Conservation (phyloP, 2,888 invertebrate genomes). For the Drosophila gaucha region DNA sequence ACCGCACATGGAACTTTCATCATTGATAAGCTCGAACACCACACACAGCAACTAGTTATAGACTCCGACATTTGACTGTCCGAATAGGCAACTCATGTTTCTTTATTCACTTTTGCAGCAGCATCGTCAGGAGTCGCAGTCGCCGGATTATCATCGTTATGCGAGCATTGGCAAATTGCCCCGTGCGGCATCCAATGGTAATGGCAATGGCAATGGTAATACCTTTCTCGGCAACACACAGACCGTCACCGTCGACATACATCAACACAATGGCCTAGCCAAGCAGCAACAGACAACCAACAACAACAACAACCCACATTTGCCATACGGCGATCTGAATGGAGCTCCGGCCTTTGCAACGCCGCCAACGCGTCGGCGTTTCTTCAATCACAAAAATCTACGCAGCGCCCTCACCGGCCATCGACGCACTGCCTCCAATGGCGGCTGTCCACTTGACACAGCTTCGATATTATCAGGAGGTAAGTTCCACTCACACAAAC, state of each 20-base stretch:
- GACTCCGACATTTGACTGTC: conserved; percentile 10
- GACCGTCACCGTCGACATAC: conserved; percentile 69
- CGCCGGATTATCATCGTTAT: conserved; percentile 84
- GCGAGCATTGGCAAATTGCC: conserved; percentile 82
- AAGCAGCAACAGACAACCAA: conserved; percentile 49
- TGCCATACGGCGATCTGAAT: conserved; percentile 81
- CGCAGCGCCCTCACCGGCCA: conserved; percentile 89
- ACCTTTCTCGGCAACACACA: conserved; percentile 60
- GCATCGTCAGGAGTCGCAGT: conserved; percentile 84
- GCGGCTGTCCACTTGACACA: conserved; percentile 84
- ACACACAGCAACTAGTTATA: not conserved
- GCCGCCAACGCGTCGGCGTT: conserved; percentile 91
- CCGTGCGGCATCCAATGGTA: conserved; percentile 65
- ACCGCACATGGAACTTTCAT: conserved; percentile 75
- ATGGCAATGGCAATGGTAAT: conserved; percentile 51
- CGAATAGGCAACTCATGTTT: conserved; percentile 28
- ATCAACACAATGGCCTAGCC: conserved; percentile 50
- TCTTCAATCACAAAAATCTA: conserved; percentile 92
- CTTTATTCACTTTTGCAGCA: conserved; percentile 67
- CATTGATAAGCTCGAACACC: conserved; percentile 69
- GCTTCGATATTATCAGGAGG: conserved; percentile 82
- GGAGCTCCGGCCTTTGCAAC: conserved; percentile 91
- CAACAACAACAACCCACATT: conserved; percentile 54
- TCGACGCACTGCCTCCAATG: conserved; percentile 83
- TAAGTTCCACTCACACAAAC: conserved; percentile 53